A percentile compares a stretch with the other conserved stretches of the same genome.
phyloP scores from a whole-genome alignment of 2,797 vertebrate genomes.

The Coracias cyanogaster region DNA sequence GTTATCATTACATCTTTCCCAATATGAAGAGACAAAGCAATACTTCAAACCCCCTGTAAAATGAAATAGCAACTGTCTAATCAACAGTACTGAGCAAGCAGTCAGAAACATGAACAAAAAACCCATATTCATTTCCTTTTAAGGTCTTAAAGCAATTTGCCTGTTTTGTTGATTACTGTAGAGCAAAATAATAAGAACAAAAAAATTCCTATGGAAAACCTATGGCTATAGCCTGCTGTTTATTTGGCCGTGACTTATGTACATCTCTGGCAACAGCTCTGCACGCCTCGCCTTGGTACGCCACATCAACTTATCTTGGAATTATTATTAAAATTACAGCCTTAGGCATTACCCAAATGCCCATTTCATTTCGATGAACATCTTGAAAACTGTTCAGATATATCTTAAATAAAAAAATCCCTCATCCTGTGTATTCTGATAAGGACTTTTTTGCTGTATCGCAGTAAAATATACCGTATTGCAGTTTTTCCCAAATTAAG shows the following conservation, averaged over 20 bases:
- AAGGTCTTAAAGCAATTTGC: not conserved
- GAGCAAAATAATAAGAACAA: not conserved
- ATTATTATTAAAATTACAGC: conserved; percentile 62
- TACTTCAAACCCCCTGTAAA: not conserved
- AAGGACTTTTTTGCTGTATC: not conserved
- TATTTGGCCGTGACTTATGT: not conserved
- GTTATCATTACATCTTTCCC: not conserved
- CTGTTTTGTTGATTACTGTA: not conserved
- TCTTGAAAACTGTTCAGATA: conserved; percentile 1
- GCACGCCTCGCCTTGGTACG: conserved; percentile 2
- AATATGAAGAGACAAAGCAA: not conserved
- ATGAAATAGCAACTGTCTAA: not conserved
- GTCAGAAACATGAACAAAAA: not conserved
- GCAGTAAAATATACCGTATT: not conserved
- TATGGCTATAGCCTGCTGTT: not conserved
- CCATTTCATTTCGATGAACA: conserved; percentile 12
- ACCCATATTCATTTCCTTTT: not conserved
- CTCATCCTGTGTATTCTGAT: not conserved
- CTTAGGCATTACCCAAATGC: conserved; percentile 41
- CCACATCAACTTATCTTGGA: conserved; percentile 46
- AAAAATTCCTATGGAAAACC: not conserved
- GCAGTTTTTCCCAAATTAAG: not conserved
- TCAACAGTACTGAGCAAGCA: not conserved
- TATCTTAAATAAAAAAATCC: not conserved
- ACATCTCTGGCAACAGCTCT: not conserved